Evolutionary conservation across 2,888 invertebrate genomes (phyloP).

Genomic region (Cosmorhoe ocellata): DNA sequence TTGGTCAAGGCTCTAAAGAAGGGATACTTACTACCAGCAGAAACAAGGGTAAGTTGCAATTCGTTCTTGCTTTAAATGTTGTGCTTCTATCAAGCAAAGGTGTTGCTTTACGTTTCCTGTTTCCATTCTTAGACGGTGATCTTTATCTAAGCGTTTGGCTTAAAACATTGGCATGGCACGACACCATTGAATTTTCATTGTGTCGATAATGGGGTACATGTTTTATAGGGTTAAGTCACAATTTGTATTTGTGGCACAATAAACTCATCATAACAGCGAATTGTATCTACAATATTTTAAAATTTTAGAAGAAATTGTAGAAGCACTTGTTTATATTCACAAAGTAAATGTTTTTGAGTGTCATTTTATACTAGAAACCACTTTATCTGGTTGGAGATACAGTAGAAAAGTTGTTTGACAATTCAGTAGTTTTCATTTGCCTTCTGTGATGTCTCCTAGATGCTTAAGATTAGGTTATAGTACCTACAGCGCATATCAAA

Average conservation of each 20-base stretch:
- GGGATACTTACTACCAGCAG: conserved; percentile 94
- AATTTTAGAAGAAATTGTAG: conserved; percentile 39
- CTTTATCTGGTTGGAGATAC: conserved; percentile 22
- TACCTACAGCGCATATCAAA: conserved; percentile 55
- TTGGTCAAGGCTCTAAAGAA: conserved; percentile 93
- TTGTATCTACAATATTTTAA: conserved; percentile 26
- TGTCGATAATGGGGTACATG: conserved; percentile 54
- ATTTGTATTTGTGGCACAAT: conserved; percentile 57
- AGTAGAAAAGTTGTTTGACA: conserved; percentile 19
- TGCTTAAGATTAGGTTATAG: conserved; percentile 69
- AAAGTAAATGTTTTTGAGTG: conserved; percentile 38
- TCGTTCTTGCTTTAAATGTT: conserved; percentile 50
- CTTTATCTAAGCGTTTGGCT: conserved; percentile 76
- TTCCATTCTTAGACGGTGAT: conserved; percentile 72
- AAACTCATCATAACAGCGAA: conserved; percentile 38
- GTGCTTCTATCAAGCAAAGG: conserved; percentile 74
- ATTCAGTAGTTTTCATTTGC: conserved; percentile 32
- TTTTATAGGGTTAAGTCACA: conserved; percentile 53
- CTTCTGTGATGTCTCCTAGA: conserved; percentile 63
- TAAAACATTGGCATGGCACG: conserved; percentile 78
- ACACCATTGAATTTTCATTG: conserved; percentile 62
- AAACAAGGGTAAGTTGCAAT: conserved; percentile 92
- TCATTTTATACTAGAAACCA: conserved; percentile 37
- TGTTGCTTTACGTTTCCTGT: conserved; percentile 77
- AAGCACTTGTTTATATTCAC: conserved; percentile 51